Conservation (phyloP, 2,888 invertebrate species). For the Trissonchulus latispiculum region DNA sequence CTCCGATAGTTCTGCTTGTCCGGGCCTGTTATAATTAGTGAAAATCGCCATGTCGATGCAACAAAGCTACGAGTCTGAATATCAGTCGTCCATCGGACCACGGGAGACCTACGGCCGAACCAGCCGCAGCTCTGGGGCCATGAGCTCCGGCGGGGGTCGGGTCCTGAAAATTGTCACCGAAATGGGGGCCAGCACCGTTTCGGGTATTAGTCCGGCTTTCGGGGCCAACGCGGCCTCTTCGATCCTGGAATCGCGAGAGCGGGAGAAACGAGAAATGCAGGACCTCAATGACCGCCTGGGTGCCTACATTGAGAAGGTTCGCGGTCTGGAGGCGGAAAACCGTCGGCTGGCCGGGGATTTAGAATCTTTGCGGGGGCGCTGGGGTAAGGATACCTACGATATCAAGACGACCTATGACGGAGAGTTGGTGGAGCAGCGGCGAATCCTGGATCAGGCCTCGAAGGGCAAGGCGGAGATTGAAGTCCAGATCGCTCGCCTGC, state of each 20-base stretch:
- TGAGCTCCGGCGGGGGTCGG: conserved; percentile 29
- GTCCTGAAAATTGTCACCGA: conserved; percentile 42
- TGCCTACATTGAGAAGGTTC: conserved; percentile 50
- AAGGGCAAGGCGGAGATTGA: conserved; percentile 46
- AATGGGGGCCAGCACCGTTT: conserved; percentile 30
- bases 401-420: conserved; percentile 47
- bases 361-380: conserved; percentile 24
- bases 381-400: conserved; percentile 23
- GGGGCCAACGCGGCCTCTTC: conserved; percentile 44
- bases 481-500: conserved; percentile 41
- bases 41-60: too few species aligned
- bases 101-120: background rate
- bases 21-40: too few species aligned
- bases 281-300: conserved; percentile 52
- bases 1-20: too few species aligned
- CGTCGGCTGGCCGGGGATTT: conserved; percentile 26
- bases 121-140: background rate
- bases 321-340: conserved; percentile 26
- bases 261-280: conserved; percentile 51
- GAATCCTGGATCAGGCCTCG: conserved; percentile 45
- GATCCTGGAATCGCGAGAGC: conserved; percentile 46
- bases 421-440: conserved; percentile 46
- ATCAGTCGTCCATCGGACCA: background rate
- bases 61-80: background rate
- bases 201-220: conserved; percentile 33